Base-by-base conservation (phyloP, 1,140 invertebrate genomes). In the Drosophila kurseongensis region DNA sequence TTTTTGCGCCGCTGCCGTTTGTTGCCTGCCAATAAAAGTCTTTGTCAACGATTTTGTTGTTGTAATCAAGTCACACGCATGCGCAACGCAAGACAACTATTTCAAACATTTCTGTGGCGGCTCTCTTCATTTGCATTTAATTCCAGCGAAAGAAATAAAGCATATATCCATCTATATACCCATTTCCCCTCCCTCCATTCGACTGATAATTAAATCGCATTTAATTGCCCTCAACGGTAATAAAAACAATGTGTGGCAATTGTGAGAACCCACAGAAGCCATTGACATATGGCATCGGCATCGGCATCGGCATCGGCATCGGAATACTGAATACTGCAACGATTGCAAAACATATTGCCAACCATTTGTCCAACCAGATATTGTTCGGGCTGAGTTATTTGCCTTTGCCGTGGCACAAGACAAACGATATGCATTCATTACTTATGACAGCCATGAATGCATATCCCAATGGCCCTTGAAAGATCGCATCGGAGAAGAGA, bases 81-180 rank as follows among this genome's bases (percentile, higher is more conserved):
- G 79, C 78, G 73, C 66, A 77, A 76, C 59, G 42, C n/a, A 36
- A 32, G 27, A 5, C 57, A 58, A 27, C 54, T 42, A 59, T 65
- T 74, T 69, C 29, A 50, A 45, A 48, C 59, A 62, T 60, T 60
- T 57, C 52, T 73, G 60, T n/a, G 13, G 18, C 50, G 66, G 59
- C 67, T 12, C 55, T 66, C 72, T 58, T 63, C 81, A 84, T 84
- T 84, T 83, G 75, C 80, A 83, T 79, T 83, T 75, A 58, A 73
- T 67, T 58, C 48, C 54, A 66, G 62, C 59, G 32, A 75, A 75
- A 48, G 48, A 60, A 77, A 68, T 51, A 77, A 66, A 65, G 29
- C 48, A 62, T 29, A 52, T 52, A 32, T 1, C 23, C 4, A 23
- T 23, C 18, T 18, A 8, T 45, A n/a, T 16, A 27, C n/a, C 44